Conservation (phyloP, 23 tunicate genomes). For the Aplidium turbinatum region DNA sequence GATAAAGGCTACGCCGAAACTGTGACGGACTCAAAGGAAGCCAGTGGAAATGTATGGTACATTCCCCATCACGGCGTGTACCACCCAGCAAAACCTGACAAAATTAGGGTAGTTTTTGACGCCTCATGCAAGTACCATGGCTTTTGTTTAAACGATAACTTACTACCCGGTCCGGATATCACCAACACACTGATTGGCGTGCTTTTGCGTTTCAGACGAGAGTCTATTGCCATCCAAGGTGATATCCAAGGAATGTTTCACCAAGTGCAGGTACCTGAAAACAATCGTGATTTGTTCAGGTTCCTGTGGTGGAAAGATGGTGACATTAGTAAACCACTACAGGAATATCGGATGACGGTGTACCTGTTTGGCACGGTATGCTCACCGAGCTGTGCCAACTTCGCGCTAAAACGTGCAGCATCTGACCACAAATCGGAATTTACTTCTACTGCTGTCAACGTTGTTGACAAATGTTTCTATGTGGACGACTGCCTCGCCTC, state of each 20-base stretch:
- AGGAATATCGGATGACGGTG: constrained; percentile 15
- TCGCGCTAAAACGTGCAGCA: too few relatives aligned
- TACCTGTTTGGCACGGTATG: too few relatives aligned
- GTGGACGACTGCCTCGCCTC: constrained; percentile 54
- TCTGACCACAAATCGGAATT: too few relatives aligned
- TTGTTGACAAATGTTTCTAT: constrained; percentile 54
- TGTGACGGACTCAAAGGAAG: constrained; percentile 2
- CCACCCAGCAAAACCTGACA: constrained; percentile 44
- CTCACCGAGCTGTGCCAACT: too few relatives aligned
- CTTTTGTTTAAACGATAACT: constrained; percentile 25
- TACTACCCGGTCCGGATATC: constrained; percentile 13
- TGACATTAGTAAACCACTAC: background rate
- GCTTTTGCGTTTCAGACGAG: background rate
- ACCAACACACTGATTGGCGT: constrained; percentile 25
- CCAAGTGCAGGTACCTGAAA: background rate
- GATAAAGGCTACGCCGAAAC: constrained; percentile 44
- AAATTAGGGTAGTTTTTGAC: constrained; percentile 50
- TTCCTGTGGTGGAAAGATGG: constrained; percentile 31
- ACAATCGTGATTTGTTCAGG: constrained; percentile 1
- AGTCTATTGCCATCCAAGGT: background rate
- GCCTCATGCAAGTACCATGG: constrained; percentile 42
- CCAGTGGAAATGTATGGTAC: constrained; percentile 29
- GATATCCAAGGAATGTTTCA: constrained; percentile 17
- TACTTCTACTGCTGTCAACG: too few relatives aligned
- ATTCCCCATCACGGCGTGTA: constrained; percentile 59